These are phyloP conservation scores for Mormyrus iriodes DNA, from an alignment of 2,113 vertebrate species.

Conservation along the genomic window DNA sequence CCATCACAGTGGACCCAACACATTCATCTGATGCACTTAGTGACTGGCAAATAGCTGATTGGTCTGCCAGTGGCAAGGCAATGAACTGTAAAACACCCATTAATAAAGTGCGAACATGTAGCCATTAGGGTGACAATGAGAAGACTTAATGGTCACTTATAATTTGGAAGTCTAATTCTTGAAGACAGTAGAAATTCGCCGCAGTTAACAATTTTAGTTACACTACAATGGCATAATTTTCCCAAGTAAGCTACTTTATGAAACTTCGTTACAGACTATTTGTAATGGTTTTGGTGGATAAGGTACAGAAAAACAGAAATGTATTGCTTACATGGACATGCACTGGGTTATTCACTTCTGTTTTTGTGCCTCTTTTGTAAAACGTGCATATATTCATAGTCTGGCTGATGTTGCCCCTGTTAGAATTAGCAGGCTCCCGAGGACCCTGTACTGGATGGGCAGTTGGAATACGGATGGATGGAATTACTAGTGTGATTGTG, in stretches of 20 bases:
- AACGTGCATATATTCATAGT: neutral
- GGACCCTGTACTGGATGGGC: neutral
- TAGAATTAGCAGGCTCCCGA: neutral
- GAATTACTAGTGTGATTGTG: neutral
- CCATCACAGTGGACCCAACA: neutral
- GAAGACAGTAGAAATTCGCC: slow-evolving; percentile 36
- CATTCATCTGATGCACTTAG: slow-evolving; percentile 7
- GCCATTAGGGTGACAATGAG: slow-evolving; percentile 45
- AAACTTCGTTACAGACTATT: neutral
- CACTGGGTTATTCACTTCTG: neutral
- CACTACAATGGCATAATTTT: neutral
- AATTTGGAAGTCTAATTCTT: slow-evolving; percentile 18
- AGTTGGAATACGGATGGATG: neutral
- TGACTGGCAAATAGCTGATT: slow-evolving; percentile 37
- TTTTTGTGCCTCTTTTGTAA: neutral
- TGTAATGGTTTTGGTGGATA: neutral
- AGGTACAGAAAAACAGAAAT: neutral
- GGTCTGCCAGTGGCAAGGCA: slow-evolving; percentile 32
- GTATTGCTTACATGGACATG: neutral
- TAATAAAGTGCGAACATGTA: slow-evolving; percentile 44
- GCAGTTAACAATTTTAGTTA: neutral
- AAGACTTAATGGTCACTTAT: slow-evolving; percentile 40
- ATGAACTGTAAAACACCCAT: slow-evolving; percentile 38
- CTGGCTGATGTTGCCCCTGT: neutral
- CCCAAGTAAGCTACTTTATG: neutral